Evolutionary conservation across 2,797 vertebrate species (phyloP).

Genomic region (Iguana delicatissima): DNA sequence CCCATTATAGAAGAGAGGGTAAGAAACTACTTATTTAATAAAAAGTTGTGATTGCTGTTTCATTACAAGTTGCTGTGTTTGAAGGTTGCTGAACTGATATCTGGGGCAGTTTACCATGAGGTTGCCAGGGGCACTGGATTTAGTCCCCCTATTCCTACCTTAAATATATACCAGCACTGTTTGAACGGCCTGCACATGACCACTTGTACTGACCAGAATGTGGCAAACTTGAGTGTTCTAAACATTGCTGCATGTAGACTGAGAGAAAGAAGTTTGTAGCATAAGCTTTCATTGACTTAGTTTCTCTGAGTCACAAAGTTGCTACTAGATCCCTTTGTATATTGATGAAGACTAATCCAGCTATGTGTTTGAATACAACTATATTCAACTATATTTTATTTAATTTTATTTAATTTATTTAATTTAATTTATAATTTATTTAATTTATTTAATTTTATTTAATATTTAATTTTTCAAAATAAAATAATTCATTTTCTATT

Average conservation of each 20-base stretch:
- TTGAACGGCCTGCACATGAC: not conserved
- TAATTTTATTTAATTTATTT: too few species aligned
- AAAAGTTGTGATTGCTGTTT: constrained; percentile 27
- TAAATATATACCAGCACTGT: not conserved
- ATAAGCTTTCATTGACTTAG: too few species aligned
- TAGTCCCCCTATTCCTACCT: not conserved
- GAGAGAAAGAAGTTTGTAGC: too few species aligned
- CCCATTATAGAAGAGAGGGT: constrained; percentile 98
- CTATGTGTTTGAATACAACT: too few species aligned
- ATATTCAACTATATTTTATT: too few species aligned
- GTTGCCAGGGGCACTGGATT: not conserved
- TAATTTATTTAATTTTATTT: too few species aligned
- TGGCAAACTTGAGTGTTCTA: not conserved
- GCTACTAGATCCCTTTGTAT: too few species aligned
- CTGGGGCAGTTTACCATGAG: not conserved
- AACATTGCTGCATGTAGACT: too few species aligned
- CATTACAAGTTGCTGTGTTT: not conserved
- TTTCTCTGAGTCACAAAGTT: too few species aligned
- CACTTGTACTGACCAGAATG: not conserved
- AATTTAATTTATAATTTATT: too few species aligned
- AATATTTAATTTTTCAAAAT: not conserved
- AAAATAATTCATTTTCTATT: not conserved
- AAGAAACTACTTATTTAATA: constrained; percentile 76
- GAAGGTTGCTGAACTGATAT: not conserved
- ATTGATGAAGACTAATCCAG: too few species aligned